These are phyloP conservation scores for Pterophyllum scalare DNA, from an alignment of 2,113 vertebrate genomes.

Conservation along the genomic window DNA sequence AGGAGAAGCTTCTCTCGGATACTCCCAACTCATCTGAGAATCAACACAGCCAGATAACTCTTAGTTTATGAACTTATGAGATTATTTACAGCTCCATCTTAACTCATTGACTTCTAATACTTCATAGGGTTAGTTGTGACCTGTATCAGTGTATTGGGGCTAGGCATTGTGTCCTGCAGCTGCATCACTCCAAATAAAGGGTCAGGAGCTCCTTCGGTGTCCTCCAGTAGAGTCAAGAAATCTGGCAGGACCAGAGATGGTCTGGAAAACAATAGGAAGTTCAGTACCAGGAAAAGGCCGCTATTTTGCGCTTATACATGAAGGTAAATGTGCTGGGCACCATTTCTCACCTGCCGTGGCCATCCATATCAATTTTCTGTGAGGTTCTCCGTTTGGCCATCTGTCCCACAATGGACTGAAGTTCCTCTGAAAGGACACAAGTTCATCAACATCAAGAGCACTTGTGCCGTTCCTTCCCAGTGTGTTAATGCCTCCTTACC, in stretches of 20 bases:
- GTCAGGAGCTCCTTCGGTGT: slow-evolving; percentile 69
- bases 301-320: neutral
- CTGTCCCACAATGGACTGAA: slow-evolving; percentile 78
- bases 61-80: neutral
- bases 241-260: slow-evolving; percentile 52
- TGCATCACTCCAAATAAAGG: slow-evolving; percentile 78
- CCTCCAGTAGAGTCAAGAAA: slow-evolving; percentile 56
- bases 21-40: slow-evolving; percentile 68
- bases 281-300: neutral
- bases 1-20: slow-evolving; percentile 55
- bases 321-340: neutral
- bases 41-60: neutral
- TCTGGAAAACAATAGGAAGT: slow-evolving; percentile 46
- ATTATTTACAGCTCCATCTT: neutral
- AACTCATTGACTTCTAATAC: neutral
- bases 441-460: neutral
- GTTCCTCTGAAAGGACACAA: slow-evolving; percentile 80
- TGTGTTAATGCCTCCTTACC: slow-evolving; percentile 71
- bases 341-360: slow-evolving; percentile 59
- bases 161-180: slow-evolving; percentile 48
- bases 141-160: slow-evolving; percentile 67
- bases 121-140: slow-evolving; percentile 39
- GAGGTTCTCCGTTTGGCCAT: slow-evolving; percentile 63
- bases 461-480: neutral
- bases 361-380: slow-evolving; percentile 79